These are phyloP conservation scores for Drosophila macrospina DNA, from an alignment of 2,888 invertebrate species.

Conservation along the genomic window DNA sequence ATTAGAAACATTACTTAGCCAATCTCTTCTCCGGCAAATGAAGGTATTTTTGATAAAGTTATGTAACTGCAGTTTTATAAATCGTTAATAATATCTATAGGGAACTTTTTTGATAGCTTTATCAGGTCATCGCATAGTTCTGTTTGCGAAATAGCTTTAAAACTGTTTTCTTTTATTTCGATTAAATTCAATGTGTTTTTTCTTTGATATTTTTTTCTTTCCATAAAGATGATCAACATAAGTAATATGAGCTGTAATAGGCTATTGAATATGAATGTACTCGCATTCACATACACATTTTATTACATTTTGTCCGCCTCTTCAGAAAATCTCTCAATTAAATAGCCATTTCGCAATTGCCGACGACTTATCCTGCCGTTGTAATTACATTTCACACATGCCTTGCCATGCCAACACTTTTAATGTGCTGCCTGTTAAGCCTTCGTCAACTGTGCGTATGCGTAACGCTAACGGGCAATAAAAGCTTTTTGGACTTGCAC, in stretches of 20 bases:
- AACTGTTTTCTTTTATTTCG: slow-evolving; percentile 5
- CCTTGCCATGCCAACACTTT: slow-evolving; percentile 23
- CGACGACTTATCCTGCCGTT: slow-evolving; percentile 42
- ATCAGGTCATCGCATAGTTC: not conserved
- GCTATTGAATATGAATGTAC: slow-evolving; percentile 5
- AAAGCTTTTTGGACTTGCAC: slow-evolving; percentile 41
- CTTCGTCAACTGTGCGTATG: slow-evolving; percentile 59
- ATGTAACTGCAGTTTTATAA: not conserved
- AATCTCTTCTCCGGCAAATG: not conserved
- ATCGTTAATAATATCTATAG: not conserved
- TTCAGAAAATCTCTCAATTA: slow-evolving; percentile 48
- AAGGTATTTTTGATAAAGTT: not conserved
- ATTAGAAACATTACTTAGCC: not conserved
- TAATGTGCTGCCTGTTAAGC: slow-evolving; percentile 36
- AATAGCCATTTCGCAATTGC: slow-evolving; percentile 42
- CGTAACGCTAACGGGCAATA: slow-evolving; percentile 28
- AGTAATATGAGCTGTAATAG: slow-evolving; percentile 7
- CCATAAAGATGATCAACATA: slow-evolving; percentile 8
- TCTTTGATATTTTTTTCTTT: not conserved
- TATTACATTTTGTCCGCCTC: slow-evolving; percentile 39
- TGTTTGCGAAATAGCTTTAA: not conserved
- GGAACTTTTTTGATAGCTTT: not conserved
- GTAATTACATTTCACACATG: slow-evolving; percentile 65
- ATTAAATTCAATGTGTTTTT: slow-evolving; percentile 5
- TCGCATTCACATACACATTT: slow-evolving; percentile 22